Base-by-base conservation (phyloP, 2,888 invertebrate genomes). In the Drosophila hawaiiensis region DNA sequence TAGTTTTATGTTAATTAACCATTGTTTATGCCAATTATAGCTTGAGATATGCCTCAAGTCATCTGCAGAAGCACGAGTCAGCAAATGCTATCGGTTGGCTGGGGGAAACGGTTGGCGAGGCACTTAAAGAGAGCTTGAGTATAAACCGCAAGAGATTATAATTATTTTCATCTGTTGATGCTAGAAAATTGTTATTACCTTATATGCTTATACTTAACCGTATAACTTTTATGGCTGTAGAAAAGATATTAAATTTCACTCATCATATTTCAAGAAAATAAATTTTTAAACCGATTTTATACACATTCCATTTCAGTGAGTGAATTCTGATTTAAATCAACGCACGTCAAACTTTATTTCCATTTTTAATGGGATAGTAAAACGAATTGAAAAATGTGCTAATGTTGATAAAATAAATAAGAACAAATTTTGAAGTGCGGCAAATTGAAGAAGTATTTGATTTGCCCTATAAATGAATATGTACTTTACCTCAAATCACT, bases 1-100 rank as follows among this genome's bases (percentile, higher is more conserved):
- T 91, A 91, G 91, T 91, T 86, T 89, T 89, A 86, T 86, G 91
- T 79, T 91, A 86, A 86, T 86, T 86, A 86, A 82, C 80, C 66
- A 76, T 89, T 89, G 90, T 89, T 84, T 76, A 86, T 86, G 89
- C 70, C 84, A 89, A 90, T 84, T 90, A 90, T 69, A 71, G 55
- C 49, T 49, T 41, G 35, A 29, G 28, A 35, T 58, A 22, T 71
- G 61, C 43, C 41, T 16, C 29, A 41, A 68, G 35, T 41, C 4
- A n/a, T 37, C 37, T 16, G 28, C 25, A 28, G 25, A 43, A 60
- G 22, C 35, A 35, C 16, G 28, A 53, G 52, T 69, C 73, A 72
- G 69, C 69, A 73, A 29, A 47, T 49, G 16, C 25, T 9, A 19
- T 16, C 10, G 28, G 4, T 14, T 47, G 19, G 3, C 9, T 43